Evolutionary conservation across 2,888 invertebrate species (phyloP).

Genomic region (Agonopterix arenella): DNA sequence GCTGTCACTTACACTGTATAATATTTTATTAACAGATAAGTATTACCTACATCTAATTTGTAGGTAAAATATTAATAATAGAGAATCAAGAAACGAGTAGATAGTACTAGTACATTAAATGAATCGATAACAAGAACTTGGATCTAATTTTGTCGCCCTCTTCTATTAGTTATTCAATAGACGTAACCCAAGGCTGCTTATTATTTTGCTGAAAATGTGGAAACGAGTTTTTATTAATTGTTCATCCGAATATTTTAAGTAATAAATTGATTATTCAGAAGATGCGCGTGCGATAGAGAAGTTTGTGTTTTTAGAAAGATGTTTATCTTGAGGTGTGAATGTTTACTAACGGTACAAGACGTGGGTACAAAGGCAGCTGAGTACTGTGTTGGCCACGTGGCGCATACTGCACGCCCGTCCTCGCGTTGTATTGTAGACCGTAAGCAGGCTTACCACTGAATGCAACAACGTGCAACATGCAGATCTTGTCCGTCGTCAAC

Average conservation of each 20-base stretch:
- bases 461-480: constrained; percentile 7
- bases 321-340: constrained; percentile 40
- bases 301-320: constrained; percentile 29
- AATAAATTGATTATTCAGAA: background rate
- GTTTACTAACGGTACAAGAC: constrained; percentile 37
- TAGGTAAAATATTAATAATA: no score
- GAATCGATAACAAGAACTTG: no score
- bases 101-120: no score
- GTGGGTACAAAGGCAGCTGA: constrained; percentile 9
- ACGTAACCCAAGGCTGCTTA: constrained; percentile 30
- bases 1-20: no score
- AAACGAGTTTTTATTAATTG: constrained; percentile 46
- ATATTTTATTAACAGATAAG: no score
- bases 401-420: constrained; percentile 11
- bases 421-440: background rate
- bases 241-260: constrained; percentile 26
- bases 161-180: constrained; percentile 62
- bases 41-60: no score
- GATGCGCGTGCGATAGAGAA: constrained; percentile 11
- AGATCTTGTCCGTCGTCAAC: constrained; percentile 2
- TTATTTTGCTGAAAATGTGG: constrained; percentile 34
- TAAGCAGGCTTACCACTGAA: constrained; percentile 10
- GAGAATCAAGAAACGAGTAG: no score
- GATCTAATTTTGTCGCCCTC: constrained; percentile 36
- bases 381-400: constrained; percentile 18